Conservation (phyloP, 64 coral and sea anemone species). For the Exaiptasia diaphana region DNA sequence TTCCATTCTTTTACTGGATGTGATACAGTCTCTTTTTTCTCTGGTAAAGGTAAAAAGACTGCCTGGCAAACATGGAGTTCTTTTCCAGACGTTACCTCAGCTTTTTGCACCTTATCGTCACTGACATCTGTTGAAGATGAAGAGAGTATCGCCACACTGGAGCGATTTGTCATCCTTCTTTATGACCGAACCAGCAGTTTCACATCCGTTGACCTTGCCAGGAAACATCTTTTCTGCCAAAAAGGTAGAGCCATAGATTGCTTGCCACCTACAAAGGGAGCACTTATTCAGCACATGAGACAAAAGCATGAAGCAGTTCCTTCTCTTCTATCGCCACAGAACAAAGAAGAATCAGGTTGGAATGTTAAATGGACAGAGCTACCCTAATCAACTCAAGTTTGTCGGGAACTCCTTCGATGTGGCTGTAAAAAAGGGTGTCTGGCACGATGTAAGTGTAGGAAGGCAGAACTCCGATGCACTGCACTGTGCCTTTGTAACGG, state of each 20-base stretch:
- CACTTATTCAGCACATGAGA: constrained; percentile 31
- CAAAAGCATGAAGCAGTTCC: too few relatives aligned
- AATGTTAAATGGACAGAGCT: too few relatives aligned
- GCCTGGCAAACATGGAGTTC: constrained; percentile 46
- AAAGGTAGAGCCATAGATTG: constrained; percentile 45
- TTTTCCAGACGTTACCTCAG: not conserved
- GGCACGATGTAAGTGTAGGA: not conserved
- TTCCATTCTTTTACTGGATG: constrained; percentile 44
- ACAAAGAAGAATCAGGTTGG: too few relatives aligned
- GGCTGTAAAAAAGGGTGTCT: constrained; percentile 14
- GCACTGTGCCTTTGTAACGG: not conserved
- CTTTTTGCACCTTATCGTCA: not conserved
- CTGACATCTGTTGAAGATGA: not conserved
- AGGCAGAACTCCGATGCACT: not conserved
- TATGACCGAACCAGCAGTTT: constrained; percentile 11
- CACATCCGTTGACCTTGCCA: not conserved
- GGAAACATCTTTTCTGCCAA: constrained; percentile 41
- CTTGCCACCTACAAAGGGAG: constrained; percentile 32
- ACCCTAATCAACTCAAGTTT: not conserved
- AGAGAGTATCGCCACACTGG: not conserved
- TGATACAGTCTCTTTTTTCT: not conserved
- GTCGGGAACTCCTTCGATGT: not conserved
- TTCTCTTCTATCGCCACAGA: too few relatives aligned
- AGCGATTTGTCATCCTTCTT: constrained; percentile 10
- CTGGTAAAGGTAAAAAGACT: constrained; percentile 40